These are phyloP conservation scores for Micromys minutus DNA, from an alignment of 2,113 vertebrate genomes.

Conservation along the genomic window DNA sequence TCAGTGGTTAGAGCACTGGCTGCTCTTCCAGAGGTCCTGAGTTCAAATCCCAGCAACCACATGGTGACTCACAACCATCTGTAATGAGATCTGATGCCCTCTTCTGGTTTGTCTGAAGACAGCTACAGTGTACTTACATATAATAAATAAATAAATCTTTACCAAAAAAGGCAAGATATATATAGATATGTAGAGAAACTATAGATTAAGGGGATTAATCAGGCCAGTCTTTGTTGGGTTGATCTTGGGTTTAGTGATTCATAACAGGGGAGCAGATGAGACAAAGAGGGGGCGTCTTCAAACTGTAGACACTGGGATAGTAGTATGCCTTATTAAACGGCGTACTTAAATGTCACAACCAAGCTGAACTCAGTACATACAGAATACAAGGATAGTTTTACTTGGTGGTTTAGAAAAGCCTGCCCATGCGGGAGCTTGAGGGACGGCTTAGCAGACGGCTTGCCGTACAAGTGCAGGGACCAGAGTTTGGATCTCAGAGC, in stretches of 20 bases:
- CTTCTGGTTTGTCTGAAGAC: no score
- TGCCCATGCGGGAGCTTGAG: no score
- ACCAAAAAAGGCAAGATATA: not conserved
- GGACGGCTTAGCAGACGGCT: not conserved
- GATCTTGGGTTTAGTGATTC: not conserved
- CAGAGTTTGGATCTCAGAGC: not conserved
- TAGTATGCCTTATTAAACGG: not conserved
- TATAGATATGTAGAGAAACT: not conserved
- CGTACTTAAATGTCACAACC: not conserved
- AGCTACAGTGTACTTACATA: no score
- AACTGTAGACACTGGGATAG: not conserved
- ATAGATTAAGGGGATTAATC: not conserved
- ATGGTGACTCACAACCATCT: no score
- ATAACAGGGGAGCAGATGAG: not conserved
- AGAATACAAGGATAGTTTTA: conserved; percentile 25
- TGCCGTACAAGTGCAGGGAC: not conserved
- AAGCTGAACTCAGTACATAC: not conserved
- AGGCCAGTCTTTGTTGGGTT: not conserved
- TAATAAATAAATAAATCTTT: no score
- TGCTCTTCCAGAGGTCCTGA: no score
- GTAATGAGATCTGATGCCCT: no score
- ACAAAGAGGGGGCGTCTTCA: not conserved
- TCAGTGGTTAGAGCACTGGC: no score
- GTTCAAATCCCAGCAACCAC: no score
- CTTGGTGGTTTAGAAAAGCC: conserved; percentile 27